Percentiles rank a stretch among this genome's conserved stretches.
These are phyloP conservation scores for Megamerina dolium DNA, from an alignment of 2,888 invertebrate species.

Conservation along the genomic window DNA sequence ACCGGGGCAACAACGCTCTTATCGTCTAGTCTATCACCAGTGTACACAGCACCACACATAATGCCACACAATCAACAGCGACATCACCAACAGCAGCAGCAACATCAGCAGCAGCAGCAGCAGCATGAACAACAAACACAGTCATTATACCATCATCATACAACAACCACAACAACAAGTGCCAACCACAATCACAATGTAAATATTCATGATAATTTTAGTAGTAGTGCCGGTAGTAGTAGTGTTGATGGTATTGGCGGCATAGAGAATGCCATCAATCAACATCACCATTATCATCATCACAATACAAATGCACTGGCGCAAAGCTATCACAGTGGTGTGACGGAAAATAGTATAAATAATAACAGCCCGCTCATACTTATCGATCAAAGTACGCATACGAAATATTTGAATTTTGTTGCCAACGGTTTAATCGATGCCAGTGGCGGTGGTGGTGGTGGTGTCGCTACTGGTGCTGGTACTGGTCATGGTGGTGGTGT, in stretches of 20 bases:
- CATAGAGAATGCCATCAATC: too few species aligned
- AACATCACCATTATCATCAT: slow-evolving; percentile 12
- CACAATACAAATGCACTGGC: not conserved
- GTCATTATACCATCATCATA: not conserved
- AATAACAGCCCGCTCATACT: too few species aligned
- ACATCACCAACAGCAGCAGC: slow-evolving; percentile 2
- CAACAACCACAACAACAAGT: too few species aligned
- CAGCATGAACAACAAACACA: slow-evolving; percentile 1
- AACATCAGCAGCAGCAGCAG: slow-evolving; percentile 1
- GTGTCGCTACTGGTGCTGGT: not conserved
- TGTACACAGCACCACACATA: not conserved
- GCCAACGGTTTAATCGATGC: slow-evolving; percentile 37
- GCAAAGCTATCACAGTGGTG: slow-evolving; percentile 1
- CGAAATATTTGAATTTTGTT: slow-evolving; percentile 40
- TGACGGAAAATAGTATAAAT: not conserved
- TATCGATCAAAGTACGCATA: slow-evolving; percentile 24
- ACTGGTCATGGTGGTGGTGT: too few species aligned
- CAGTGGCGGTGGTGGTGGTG: slow-evolving; percentile 17
- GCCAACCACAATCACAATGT: too few species aligned
- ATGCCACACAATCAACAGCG: not conserved
- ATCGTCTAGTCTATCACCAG: not conserved
- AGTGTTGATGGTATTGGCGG: too few species aligned
- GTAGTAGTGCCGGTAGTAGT: too few species aligned
- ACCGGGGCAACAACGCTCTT: slow-evolving; percentile 3
- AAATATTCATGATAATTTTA: too few species aligned